phyloP scores from a whole-genome alignment of 1,140 invertebrate species.

The Dufourea novaeangliae region DNA sequence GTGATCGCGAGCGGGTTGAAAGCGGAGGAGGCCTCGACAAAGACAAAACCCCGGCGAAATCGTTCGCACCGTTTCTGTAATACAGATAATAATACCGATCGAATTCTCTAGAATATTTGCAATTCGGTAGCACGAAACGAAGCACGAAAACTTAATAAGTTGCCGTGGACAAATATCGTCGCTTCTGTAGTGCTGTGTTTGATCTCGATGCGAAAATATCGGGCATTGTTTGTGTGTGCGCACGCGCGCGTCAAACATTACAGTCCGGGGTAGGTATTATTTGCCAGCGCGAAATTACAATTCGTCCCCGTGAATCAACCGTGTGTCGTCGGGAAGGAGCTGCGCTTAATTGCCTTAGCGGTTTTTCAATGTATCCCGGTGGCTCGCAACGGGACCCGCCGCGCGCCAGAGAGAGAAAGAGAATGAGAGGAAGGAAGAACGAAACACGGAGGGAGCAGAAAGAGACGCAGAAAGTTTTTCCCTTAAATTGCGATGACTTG shows the following conservation, averaged over 20 bases:
- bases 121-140: neutral
- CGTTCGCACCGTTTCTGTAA: too few species aligned
- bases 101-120: neutral
- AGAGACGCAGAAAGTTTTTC: conserved; percentile 53
- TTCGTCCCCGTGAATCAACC: neutral
- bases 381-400: neutral
- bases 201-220: neutral
- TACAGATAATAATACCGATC: too few species aligned
- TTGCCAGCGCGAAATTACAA: conserved; percentile 21
- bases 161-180: neutral
- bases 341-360: conserved; percentile 36
- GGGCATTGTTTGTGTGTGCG: too few species aligned
- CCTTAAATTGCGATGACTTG: conserved; percentile 57
- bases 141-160: conserved; percentile 16
- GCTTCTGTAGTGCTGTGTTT: neutral
- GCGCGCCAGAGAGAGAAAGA: neutral
- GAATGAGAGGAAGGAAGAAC: neutral
- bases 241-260: conserved; percentile 1
- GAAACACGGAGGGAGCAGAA: conserved; percentile 13
- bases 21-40: too few species aligned
- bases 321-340: conserved; percentile 14
- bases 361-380: conserved; percentile 12
- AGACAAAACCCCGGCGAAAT: too few species aligned
- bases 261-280: neutral
- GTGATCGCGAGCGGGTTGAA: too few species aligned